Evolutionary conservation across 2,888 invertebrate genomes (phyloP).

Genomic region (Drosophila algonquin): DNA sequence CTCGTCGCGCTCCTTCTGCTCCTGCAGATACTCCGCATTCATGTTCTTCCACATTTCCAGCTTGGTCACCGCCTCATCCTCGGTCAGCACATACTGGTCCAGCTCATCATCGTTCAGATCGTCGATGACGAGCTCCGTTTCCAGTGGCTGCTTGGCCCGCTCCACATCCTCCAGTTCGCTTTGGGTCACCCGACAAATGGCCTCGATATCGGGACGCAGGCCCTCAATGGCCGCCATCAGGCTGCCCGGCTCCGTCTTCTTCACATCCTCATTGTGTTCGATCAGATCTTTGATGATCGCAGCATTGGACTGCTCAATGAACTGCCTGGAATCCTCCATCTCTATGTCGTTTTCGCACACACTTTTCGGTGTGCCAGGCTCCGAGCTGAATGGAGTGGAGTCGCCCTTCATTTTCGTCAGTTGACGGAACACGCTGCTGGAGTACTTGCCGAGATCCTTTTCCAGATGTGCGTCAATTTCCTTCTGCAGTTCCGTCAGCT

Average conservation of each 20-base stretch:
- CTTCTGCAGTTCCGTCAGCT: constrained; percentile 91
- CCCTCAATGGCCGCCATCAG: constrained; percentile 74
- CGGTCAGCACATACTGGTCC: constrained; percentile 92
- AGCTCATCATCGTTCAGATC: constrained; percentile 96
- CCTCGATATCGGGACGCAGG: constrained; percentile 89
- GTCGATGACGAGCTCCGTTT: constrained; percentile 86
- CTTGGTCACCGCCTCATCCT: constrained; percentile 92
- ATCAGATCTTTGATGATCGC: constrained; percentile 84
- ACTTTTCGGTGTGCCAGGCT: constrained; percentile 24
- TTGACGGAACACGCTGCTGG: constrained; percentile 65
- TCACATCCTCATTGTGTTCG: constrained; percentile 70
- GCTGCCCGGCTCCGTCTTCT: constrained; percentile 16
- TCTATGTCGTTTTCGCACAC: constrained; percentile 77
- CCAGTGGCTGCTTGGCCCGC: constrained; percentile 57
- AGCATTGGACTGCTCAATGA: constrained; percentile 85
- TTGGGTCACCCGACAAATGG: constrained; percentile 89
- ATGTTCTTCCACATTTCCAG: constrained; percentile 93
- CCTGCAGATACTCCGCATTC: constrained; percentile 93
- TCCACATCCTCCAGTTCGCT: constrained; percentile 84
- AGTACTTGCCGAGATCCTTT: constrained; percentile 85
- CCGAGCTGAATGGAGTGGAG: constrained; percentile 17
- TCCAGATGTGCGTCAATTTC: constrained; percentile 94
- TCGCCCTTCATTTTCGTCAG: constrained; percentile 33
- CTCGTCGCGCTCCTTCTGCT: constrained; percentile 94
- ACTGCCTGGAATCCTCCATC: constrained; percentile 83